Evolutionary conservation across 2,888 invertebrate species (phyloP).

Genomic region (Chironomus riparius): DNA sequence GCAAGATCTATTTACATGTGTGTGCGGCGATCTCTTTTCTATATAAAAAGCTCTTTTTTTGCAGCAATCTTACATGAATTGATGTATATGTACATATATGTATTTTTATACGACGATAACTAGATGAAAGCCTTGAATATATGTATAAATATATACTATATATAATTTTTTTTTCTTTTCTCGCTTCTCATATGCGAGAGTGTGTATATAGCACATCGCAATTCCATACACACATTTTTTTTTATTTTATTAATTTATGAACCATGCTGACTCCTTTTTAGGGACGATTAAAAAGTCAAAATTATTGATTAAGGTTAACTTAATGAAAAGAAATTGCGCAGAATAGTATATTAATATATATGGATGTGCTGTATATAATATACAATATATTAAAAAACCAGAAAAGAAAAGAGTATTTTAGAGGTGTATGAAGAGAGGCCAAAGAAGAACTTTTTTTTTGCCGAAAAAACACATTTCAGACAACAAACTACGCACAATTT

Average conservation of each 20-base stretch:
- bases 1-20: slow-evolving; percentile 8
- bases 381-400: background rate
- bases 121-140: slow-evolving; percentile 8
- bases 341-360: background rate
- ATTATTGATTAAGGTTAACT: slow-evolving; percentile 3
- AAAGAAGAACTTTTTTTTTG: slow-evolving; percentile 1
- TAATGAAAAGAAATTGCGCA: slow-evolving; percentile 8
- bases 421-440: background rate
- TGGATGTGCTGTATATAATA: background rate
- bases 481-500: slow-evolving; percentile 20
- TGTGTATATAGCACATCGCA: background rate
- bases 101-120: background rate
- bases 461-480: slow-evolving; percentile 10
- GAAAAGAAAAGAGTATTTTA: background rate
- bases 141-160: background rate
- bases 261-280: slow-evolving; percentile 9
- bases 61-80: background rate
- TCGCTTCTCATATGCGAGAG: background rate
- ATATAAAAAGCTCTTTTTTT: background rate
- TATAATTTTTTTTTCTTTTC: background rate
- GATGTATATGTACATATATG: background rate
- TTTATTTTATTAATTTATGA: background rate
- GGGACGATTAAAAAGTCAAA: slow-evolving; percentile 4
- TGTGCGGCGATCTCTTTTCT: background rate
- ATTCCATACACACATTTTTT: background rate